A percentile compares a stretch with the other conserved stretches of the same genome.
Conservation (phyloP, 64 coral and sea anemone species). For the Pocillopora damicornis region DNA sequence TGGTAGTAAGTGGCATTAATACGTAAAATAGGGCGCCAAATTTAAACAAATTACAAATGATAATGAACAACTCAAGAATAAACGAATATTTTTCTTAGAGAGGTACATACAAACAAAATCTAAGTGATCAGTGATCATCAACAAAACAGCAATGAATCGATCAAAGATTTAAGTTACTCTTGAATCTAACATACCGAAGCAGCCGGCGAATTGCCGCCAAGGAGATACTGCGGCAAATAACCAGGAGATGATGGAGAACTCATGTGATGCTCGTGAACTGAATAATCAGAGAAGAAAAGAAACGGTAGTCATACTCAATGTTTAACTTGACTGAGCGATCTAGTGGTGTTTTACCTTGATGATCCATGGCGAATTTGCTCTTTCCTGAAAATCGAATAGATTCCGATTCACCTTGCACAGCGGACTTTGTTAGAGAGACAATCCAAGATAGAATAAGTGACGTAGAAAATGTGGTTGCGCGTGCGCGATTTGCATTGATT, state of each 20-base stretch:
- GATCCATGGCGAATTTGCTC: slow-evolving; percentile 12
- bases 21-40: background rate
- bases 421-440: background rate
- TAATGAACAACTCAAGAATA: no score
- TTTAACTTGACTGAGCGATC: background rate
- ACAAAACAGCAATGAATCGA: background rate
- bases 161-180: background rate
- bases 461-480: background rate
- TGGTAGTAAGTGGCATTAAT: background rate
- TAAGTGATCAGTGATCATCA: no score
- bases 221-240: slow-evolving; percentile 68
- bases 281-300: background rate
- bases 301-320: background rate
- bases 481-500: background rate
- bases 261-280: slow-evolving; percentile 22
- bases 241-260: slow-evolving; percentile 39
- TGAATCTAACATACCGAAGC: slow-evolving; percentile 20
- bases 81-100: no score
- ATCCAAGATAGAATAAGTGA: background rate
- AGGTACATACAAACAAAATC: no score
- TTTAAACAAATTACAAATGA: background rate
- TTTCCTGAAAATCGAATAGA: background rate
- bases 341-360: slow-evolving; percentile 1
- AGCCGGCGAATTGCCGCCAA: slow-evolving; percentile 62
- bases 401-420: background rate